Conservation (phyloP, 2,113 vertebrate species). For the Pao palembangensis region DNA sequence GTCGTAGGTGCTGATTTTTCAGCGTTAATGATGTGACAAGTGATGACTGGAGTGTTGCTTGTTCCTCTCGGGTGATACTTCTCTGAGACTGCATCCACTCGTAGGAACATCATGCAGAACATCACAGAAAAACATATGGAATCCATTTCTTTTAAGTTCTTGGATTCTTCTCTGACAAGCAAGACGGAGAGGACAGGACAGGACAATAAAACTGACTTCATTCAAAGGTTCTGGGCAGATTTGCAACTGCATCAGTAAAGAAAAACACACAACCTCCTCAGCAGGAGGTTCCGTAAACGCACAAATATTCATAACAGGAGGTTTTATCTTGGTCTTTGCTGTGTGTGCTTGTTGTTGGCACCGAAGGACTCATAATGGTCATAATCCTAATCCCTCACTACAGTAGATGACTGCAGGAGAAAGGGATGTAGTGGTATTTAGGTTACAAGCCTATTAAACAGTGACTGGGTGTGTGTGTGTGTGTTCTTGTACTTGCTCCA, state of each 20-base stretch:
- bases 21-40: conserved; percentile 44
- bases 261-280: background rate
- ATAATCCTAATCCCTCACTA: conserved; percentile 54
- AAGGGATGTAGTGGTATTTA: background rate
- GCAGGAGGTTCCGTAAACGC: conserved; percentile 15
- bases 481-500: background rate
- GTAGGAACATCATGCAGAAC: background rate
- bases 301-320: conserved; percentile 21
- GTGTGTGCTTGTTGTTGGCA: conserved; percentile 10
- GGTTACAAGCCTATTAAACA: background rate
- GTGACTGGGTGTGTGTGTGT: background rate
- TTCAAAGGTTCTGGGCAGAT: too few relatives aligned
- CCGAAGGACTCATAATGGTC: conserved; percentile 26
- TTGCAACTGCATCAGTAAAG: background rate
- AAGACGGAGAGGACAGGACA: too few relatives aligned
- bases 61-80: conserved; percentile 19
- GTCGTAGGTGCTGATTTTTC: conserved; percentile 44
- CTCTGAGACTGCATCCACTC: background rate
- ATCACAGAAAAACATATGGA: background rate
- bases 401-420: conserved; percentile 13
- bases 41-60: conserved; percentile 41
- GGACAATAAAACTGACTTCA: too few relatives aligned
- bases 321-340: conserved; percentile 10
- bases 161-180: background rate
- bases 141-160: background rate